Evolutionary conservation across 1,140 invertebrate genomes (phyloP), one percentile per base, ranked within the genome.

Genomic region (Drosophila parabipectinata): DNA sequence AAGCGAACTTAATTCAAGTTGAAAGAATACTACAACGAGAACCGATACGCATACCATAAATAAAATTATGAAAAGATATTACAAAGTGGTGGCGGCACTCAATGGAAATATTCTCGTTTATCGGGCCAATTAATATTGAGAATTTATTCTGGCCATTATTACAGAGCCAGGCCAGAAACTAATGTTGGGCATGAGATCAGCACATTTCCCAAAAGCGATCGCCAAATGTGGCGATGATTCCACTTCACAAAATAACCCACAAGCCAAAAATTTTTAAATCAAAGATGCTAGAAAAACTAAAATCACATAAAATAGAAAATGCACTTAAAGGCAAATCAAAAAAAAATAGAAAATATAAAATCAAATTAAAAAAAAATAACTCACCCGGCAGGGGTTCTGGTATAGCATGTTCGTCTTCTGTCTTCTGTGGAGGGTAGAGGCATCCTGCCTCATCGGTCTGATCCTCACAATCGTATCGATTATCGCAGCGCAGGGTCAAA

Each of bases 361-460:
- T 15, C 14, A 47, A 30, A 39, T 41, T 10, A 10, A 61, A 54
- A 41, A 6, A 32, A 67, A 54, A 41, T 9, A 32, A 67, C 63
- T 67, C 48, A 74, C 37, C 30, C 26, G 44, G 21, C 9, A 55
- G n/a, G 0, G 37, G 48, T 3, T 51, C 59, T 0, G 32, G 45
- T 18, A 18, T 18, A 18, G 18, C 1, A 18, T 18, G 18, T 18
- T 18, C 18, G 21, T 47, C 3, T 51, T 15, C 3, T 9, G 37
- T n/a, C 39, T 41, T 12, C 39, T 15, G 39, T 41, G n/a, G 14
- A 10, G 1, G 8, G 28, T 21, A 8, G 21, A 64, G 89, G 87
- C 95, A 95, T 90, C 93, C 92, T 21, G 75, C 73, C 82, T 95
- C 95, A 79, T 95, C 95, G 6, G 94, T 93, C 39, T 83, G 73